Conservation (phyloP, 2,888 invertebrate genomes). For the Synanthedon myopaeformis region DNA sequence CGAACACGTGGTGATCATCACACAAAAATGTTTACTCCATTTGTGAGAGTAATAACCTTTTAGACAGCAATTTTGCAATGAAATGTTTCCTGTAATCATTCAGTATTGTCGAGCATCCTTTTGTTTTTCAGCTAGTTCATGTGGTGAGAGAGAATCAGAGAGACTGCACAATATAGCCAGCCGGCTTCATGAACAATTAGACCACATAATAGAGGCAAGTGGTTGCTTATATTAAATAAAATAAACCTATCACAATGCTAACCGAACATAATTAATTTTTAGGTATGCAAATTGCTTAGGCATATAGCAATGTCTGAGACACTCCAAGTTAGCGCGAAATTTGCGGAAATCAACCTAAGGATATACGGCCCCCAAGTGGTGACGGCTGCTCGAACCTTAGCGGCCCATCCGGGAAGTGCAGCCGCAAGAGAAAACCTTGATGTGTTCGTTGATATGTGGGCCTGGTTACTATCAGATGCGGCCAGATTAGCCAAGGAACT, state of each 20-base stretch:
- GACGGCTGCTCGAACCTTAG: constrained; percentile 92
- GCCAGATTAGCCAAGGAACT: constrained; percentile 91
- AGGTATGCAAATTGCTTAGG: constrained; percentile 95
- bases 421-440: constrained; percentile 97
- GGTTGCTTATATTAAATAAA: not conserved
- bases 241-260: not conserved
- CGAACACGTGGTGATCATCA: constrained; percentile 3
- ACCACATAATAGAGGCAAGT: constrained; percentile 95
- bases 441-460: constrained; percentile 95
- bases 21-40: constrained; percentile 21
- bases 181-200: constrained; percentile 96
- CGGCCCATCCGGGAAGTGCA: constrained; percentile 91
- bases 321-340: constrained; percentile 94
- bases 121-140: constrained; percentile 56
- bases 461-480: constrained; percentile 92
- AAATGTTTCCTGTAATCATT: not conserved
- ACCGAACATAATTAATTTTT: constrained; percentile 6
- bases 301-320: constrained; percentile 96
- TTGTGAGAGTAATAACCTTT: not conserved
- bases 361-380: constrained; percentile 96
- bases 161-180: constrained; percentile 93
- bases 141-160: constrained; percentile 80
- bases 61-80: not conserved
- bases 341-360: constrained; percentile 93
- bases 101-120: constrained; percentile 1